Evolutionary conservation across 1,140 invertebrate genomes (phyloP), one percentile per base, ranked within the genome.

Genomic region (Aphelinus atriplicis): DNA sequence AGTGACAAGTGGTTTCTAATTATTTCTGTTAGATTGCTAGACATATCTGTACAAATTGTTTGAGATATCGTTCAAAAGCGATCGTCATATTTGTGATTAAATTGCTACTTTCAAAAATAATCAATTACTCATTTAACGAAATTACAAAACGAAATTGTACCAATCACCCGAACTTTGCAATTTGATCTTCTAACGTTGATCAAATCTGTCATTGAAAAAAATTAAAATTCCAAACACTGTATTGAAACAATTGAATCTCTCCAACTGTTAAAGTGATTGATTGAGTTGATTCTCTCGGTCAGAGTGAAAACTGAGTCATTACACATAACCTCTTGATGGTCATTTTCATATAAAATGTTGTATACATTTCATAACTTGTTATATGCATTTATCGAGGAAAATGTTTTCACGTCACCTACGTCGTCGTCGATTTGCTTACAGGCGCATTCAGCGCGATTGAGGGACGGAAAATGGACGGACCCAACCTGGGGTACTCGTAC

Each of bases 401-500:
- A 74, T 74, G 73, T 50, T 68, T 56, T 48, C 60, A 46, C 42
- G 42, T 50, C 26, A 4, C 3, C 26, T 4, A 48, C 4, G 42
- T 61, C 10, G 47, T 63, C 50, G 4, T 42, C 46, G 58, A 43
- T 10, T 10, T 63, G 2, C 3, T 67, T 57, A 9, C 60, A 74
- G 65, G 45, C 1, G 60, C 65, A 7, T 45, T 7, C 46, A 3
- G 51, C 65, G 51, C 65, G 26, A n/a, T 5, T n/a, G 48, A 56
- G 47, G 6, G 3, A 45, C 6, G n/a, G 2, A 80, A 80, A 78
- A 85, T 88, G 81, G 89, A 90, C 71, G 87, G 86, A 56, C 88
- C 91, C 60, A 93, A 92, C 82, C 90, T 95, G 75, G 94, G 94
- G 74, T 95, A 95, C 86, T 93, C 94, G 6, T 96, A 96, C 82